A percentile compares a stretch with the other conserved stretches of the same genome.
Conservation (phyloP, 2,888 invertebrate species). For the Theodoxus fluviatilis region DNA sequence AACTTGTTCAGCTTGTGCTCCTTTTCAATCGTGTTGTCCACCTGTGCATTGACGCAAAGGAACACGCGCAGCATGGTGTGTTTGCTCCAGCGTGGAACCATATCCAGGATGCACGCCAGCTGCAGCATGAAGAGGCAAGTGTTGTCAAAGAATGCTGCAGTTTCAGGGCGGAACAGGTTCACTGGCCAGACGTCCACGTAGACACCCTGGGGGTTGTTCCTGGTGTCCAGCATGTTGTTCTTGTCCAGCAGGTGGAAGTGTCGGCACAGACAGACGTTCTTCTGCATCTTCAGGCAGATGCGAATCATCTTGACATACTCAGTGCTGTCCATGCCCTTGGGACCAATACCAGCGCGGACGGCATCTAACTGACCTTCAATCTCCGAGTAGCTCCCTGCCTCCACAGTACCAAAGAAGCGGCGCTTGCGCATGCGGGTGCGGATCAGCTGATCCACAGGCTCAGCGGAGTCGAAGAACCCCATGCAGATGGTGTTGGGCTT, state of each 20-base stretch:
- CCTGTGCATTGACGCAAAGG: slow-evolving; percentile 70
- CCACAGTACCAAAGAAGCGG: slow-evolving; percentile 42
- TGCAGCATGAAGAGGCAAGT: slow-evolving; percentile 95
- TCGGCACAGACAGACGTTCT: slow-evolving; percentile 91
- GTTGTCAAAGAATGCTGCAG: slow-evolving; percentile 83
- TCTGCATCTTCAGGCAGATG: slow-evolving; percentile 89
- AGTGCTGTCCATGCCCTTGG: slow-evolving; percentile 51
- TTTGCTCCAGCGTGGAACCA: slow-evolving; percentile 75
- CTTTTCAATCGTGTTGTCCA: slow-evolving; percentile 51
- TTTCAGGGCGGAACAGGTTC: slow-evolving; percentile 83
- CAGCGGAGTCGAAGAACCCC: slow-evolving; percentile 84
- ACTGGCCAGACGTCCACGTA: slow-evolving; percentile 98
- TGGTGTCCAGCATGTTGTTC: slow-evolving; percentile 75
- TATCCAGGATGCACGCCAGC: slow-evolving; percentile 91
- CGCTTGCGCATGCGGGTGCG: slow-evolving; percentile 34
- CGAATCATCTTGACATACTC: slow-evolving; percentile 86
- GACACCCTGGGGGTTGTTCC: slow-evolving; percentile 69
- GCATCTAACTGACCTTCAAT: slow-evolving; percentile 43
- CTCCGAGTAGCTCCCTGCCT: slow-evolving; percentile 34
- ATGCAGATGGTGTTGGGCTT: slow-evolving; percentile 94
- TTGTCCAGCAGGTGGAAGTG: slow-evolving; percentile 89
- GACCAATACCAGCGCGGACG: slow-evolving; percentile 36
- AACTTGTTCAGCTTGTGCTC: slow-evolving; percentile 69
- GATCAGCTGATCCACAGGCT: slow-evolving; percentile 71
- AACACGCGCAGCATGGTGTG: slow-evolving; percentile 83